These are phyloP conservation scores for Pygoscelis antarcticus DNA, from an alignment of 2,113 vertebrate species.

Conservation along the genomic window DNA sequence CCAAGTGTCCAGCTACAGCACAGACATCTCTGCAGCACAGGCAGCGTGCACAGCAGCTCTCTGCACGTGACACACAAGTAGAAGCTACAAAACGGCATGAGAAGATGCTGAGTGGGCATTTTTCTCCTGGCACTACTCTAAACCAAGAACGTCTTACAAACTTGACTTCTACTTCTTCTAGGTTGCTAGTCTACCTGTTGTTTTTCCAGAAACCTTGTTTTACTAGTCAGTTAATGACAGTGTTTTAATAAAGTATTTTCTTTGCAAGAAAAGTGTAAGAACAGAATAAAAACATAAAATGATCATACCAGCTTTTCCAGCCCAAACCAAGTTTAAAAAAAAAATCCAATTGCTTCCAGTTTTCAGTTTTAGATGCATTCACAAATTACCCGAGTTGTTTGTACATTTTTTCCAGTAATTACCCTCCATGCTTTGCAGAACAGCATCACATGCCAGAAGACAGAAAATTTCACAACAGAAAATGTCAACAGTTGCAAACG, in stretches of 20 bases:
- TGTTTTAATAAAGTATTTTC: background rate
- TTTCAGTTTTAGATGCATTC: background rate
- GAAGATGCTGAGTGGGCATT: background rate
- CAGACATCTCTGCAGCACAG: background rate
- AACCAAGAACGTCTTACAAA: background rate
- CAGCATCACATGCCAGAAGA: background rate
- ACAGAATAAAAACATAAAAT: background rate
- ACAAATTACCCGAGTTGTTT: background rate
- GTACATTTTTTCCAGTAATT: background rate
- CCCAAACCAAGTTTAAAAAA: background rate
- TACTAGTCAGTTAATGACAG: background rate
- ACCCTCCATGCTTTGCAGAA: background rate
- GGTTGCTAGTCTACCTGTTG: background rate
- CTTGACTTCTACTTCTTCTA: background rate
- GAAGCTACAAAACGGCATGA: background rate
- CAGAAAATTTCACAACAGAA: background rate
- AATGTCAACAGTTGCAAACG: background rate
- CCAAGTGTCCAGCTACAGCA: rapidly evolving
- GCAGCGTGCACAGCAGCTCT: rapidly evolving
- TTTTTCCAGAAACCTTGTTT: background rate
- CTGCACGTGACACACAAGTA: rapidly evolving
- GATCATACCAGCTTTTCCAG: background rate
- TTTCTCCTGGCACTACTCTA: background rate
- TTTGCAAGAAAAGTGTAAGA: background rate
- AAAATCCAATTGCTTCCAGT: background rate